phyloP scores from a whole-genome alignment of 2,797 vertebrate genomes.

The Gobio occitaniae region DNA sequence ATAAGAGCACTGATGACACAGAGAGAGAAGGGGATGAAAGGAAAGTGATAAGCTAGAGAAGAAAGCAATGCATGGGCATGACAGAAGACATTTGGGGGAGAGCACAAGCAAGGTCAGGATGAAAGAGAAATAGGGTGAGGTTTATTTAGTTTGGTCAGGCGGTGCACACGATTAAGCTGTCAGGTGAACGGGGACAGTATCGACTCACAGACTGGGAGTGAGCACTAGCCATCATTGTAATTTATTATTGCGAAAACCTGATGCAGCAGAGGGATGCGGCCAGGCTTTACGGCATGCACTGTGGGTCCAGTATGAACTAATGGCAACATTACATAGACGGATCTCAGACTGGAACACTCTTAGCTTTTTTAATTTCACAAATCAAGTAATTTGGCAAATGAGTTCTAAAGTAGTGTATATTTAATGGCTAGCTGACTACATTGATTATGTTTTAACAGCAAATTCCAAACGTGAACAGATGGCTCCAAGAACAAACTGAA shows the following conservation, averaged over 20 bases:
- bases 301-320: neutral
- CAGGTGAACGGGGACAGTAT: constrained; percentile 69
- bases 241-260: constrained; percentile 69
- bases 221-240: constrained; percentile 66
- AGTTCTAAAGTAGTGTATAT: neutral
- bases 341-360: neutral
- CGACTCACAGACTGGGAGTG: constrained; percentile 65
- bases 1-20: constrained; percentile 47
- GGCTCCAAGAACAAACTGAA: neutral
- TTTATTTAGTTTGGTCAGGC: constrained; percentile 77
- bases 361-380: constrained; percentile 20
- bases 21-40: constrained; percentile 21
- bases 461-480: constrained; percentile 11
- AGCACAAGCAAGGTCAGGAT: constrained; percentile 50
- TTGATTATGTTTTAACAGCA: neutral
- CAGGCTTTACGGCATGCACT: constrained; percentile 9
- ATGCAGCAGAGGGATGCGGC: constrained; percentile 63
- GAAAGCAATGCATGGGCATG: neutral
- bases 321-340: neutral
- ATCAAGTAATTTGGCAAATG: neutral
- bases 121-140: constrained; percentile 63
- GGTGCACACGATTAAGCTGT: constrained; percentile 73
- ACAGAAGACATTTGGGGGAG: neutral
- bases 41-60: neutral
- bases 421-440: constrained; percentile 1